Conservation (phyloP, 2,113 vertebrate genomes). For the Micromys minutus region DNA sequence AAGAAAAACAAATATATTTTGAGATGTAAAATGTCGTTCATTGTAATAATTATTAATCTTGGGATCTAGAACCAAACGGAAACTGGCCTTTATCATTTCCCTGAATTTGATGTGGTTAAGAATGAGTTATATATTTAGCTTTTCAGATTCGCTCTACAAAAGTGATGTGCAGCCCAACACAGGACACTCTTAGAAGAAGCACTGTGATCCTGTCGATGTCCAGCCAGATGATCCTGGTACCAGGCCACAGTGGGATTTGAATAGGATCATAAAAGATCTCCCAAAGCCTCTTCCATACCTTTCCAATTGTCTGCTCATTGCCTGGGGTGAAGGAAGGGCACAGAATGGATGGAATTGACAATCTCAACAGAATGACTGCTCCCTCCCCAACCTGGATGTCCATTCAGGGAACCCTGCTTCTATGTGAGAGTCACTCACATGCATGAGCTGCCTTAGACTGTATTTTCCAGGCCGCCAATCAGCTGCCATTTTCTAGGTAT, state of each 20-base stretch:
- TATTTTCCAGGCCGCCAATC: neutral
- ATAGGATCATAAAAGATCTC: neutral
- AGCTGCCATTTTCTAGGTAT: constrained; percentile 14
- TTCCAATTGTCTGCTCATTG: neutral
- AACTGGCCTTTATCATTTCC: constrained; percentile 2
- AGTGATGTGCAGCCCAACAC: neutral
- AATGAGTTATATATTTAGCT: neutral
- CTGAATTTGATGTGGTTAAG: neutral
- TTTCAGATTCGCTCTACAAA: neutral
- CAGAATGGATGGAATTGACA: neutral
- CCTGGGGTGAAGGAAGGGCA: neutral
- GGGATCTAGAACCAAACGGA: constrained; percentile 56
- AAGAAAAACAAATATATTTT: constrained; percentile 65
- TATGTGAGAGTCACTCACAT: neutral
- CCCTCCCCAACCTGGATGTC: neutral
- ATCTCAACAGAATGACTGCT: neutral
- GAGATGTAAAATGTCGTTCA: constrained; percentile 66
- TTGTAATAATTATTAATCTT: constrained; percentile 54
- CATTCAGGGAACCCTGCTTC: neutral
- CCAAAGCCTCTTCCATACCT: neutral
- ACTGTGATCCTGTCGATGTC: neutral
- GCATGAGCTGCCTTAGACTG: neutral
- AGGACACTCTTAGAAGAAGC: neutral
- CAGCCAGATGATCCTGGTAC: neutral
- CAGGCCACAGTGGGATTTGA: neutral